Percentiles rank a stretch among this genome's conserved stretches.
Conservation (phyloP, 1,140 invertebrate genomes). For the Varroa destructor region DNA sequence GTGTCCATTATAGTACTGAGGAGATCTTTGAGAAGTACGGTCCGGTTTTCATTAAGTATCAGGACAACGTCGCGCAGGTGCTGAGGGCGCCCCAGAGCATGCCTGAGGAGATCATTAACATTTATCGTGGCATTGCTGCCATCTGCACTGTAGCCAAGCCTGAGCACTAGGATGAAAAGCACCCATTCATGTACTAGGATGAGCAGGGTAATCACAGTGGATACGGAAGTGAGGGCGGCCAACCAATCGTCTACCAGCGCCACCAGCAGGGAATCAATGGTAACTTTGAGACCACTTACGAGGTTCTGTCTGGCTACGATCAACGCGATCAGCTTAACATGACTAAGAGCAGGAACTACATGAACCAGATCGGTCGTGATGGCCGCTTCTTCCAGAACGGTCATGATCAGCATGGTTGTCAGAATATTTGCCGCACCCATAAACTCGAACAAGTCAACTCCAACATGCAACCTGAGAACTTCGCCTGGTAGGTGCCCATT, state of each 20-base stretch:
- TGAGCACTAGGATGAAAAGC: neutral
- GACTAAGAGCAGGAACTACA: slow-evolving; percentile 27
- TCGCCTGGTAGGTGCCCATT: slow-evolving; percentile 4
- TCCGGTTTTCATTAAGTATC: slow-evolving; percentile 14
- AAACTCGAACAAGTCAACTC: slow-evolving; percentile 12
- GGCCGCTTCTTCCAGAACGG: slow-evolving; percentile 17
- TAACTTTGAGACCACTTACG: slow-evolving; percentile 24
- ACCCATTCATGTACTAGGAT: slow-evolving; percentile 2
- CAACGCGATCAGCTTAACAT: slow-evolving; percentile 13
- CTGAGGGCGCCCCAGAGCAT: slow-evolving; percentile 12
- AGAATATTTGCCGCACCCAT: slow-evolving; percentile 13
- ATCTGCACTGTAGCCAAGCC: slow-evolving; percentile 23
- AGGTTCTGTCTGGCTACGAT: slow-evolving; percentile 10
- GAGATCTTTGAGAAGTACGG: slow-evolving; percentile 25
- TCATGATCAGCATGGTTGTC: slow-evolving; percentile 8
- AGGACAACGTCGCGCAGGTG: slow-evolving; percentile 12
- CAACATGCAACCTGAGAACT: slow-evolving; percentile 20
- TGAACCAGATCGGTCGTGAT: slow-evolving; percentile 17
- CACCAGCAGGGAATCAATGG: slow-evolving; percentile 8
- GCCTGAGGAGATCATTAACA: slow-evolving; percentile 25
- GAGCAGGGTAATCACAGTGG: too few species aligned
- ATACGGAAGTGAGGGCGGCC: neutral
- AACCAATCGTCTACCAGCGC: slow-evolving; percentile 16
- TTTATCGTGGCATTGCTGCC: slow-evolving; percentile 21
- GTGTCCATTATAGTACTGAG: slow-evolving; percentile 1